Percentiles rank a stretch among this genome's conserved stretches.
These are phyloP conservation scores for Scarus forsteni DNA, from an alignment of 2,797 vertebrate species.

Conservation along the genomic window DNA sequence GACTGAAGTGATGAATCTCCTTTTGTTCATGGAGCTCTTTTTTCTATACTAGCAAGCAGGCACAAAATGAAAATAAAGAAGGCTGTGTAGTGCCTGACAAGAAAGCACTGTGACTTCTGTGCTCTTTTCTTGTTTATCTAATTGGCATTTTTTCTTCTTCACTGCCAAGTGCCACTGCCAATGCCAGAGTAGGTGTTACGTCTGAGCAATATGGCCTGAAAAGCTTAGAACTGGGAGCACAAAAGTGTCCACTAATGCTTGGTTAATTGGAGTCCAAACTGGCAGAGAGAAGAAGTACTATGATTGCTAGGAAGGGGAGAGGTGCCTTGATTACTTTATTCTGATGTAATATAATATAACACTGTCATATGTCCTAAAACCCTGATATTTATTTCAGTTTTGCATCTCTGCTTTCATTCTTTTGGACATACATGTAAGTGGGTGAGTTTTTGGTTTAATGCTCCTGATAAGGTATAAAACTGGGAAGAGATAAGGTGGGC, in stretches of 20 bases:
- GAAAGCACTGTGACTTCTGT: constrained; percentile 24
- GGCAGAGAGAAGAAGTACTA: constrained; percentile 10
- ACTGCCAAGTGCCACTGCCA: constrained; percentile 20
- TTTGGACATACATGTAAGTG: no score
- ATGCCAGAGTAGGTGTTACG: not conserved
- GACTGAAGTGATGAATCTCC: constrained; percentile 39
- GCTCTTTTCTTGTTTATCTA: constrained; percentile 26
- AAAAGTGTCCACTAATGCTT: constrained; percentile 22
- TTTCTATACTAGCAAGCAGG: not conserved
- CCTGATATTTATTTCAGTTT: no score
- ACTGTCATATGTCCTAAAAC: no score
- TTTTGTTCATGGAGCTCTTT: constrained; percentile 25
- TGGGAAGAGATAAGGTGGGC: no score
- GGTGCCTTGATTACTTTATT: constrained; percentile 13
- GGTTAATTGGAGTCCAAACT: constrained; percentile 24
- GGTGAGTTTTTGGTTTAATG: no score
- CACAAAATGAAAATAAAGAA: constrained; percentile 7
- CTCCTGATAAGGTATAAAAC: no score
- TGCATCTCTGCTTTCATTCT: no score
- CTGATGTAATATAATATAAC: constrained; percentile 10
- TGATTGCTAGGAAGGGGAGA: not conserved
- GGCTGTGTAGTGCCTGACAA: constrained; percentile 4
- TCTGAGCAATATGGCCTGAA: constrained; percentile 16
- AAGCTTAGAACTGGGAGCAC: constrained; percentile 12
- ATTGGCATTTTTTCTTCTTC: constrained; percentile 41